These are phyloP conservation scores for Apogon hyalosoma DNA, from an alignment of 2,797 vertebrate species.

Conservation along the genomic window DNA sequence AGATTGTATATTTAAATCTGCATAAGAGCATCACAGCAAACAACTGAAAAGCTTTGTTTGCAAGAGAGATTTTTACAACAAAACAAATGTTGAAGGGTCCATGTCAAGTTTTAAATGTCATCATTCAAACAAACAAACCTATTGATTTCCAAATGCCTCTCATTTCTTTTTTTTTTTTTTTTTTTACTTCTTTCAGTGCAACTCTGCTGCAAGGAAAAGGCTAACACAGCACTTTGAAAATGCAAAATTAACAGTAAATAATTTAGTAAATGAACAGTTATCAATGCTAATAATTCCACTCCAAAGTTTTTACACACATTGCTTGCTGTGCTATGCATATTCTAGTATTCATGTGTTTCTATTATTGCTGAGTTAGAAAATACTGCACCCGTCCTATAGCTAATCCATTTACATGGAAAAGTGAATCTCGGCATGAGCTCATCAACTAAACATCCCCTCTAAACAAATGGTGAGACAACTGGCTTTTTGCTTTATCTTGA, in stretches of 20 bases:
- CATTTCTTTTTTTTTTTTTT: constrained; percentile 1
- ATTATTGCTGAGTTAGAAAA: constrained; percentile 35
- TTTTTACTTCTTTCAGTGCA: constrained; percentile 26
- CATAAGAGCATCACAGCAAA: constrained; percentile 23
- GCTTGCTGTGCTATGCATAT: constrained; percentile 38
- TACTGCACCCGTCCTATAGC: constrained; percentile 25
- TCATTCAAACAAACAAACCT: background rate
- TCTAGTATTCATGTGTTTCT: constrained; percentile 11
- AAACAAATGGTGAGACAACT: constrained; percentile 71
- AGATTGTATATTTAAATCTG: constrained; percentile 43
- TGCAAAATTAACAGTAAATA: constrained; percentile 46
- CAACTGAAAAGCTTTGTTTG: constrained; percentile 30
- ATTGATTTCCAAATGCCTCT: constrained; percentile 53
- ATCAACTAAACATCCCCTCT: constrained; percentile 69
- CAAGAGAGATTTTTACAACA: constrained; percentile 12
- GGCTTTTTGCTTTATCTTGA: constrained; percentile 60
- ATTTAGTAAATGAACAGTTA: constrained; percentile 47
- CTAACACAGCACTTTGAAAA: constrained; percentile 33
- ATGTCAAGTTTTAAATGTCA: constrained; percentile 30
- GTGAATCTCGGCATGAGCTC: constrained; percentile 68
- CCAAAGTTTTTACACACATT: constrained; percentile 33
- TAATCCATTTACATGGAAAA: constrained; percentile 56
- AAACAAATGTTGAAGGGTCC: constrained; percentile 9
- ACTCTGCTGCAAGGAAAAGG: constrained; percentile 22
- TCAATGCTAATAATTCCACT: constrained; percentile 49